Evolutionary conservation across 2,888 invertebrate species (phyloP), one percentile per base, ranked within the genome.

Genomic region (Erebia epiphron): DNA sequence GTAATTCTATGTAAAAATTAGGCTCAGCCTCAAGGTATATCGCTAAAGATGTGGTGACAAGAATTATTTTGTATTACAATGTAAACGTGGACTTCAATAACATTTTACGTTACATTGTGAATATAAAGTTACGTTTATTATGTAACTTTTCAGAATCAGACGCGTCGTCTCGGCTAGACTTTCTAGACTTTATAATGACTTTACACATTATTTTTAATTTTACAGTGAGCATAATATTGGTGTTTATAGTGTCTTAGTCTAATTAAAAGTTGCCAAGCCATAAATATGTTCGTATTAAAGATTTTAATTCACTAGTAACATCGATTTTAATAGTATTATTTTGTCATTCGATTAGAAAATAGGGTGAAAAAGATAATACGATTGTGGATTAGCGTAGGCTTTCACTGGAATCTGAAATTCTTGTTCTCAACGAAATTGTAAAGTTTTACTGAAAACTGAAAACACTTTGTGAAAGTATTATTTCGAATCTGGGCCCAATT

Each of bases 161-260:
- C 46, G 11, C 11, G 46, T 46, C 2, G 3, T 13, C 46, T 46
- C 13, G 11, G 13, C 46, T 46, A n/a, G n/a, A 0, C 7, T 35
- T 35, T 35, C 7, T 35, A 35, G 35, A 35, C 35, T 35, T 35
- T 35, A n/a, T 58, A 58, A 2, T 58, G 57, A 2, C 8, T 16
- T 4, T 16, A 60, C 14, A 60, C n/a, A 11, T 60, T 16, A 13
- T 18, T 14, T 26, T 14, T 21, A 26, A 60, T n/a, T n/a, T 52
- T 54, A 35, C 63, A 63, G 18, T 63, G 16, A 68, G 68, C 69
- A 69, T 67, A 69, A 73, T 61, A 14, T 61, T 13, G 46, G 56
- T 65, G 64, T 43, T 61, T 62, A 50, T 64, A 72, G 70, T 72
- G 70, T 67, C 60, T 70, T 64, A 69, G 52, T 58, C 46, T 65